Conservation (phyloP, 53 echinoderm and acorn worm species). For the Temnopleurus reevesii region DNA sequence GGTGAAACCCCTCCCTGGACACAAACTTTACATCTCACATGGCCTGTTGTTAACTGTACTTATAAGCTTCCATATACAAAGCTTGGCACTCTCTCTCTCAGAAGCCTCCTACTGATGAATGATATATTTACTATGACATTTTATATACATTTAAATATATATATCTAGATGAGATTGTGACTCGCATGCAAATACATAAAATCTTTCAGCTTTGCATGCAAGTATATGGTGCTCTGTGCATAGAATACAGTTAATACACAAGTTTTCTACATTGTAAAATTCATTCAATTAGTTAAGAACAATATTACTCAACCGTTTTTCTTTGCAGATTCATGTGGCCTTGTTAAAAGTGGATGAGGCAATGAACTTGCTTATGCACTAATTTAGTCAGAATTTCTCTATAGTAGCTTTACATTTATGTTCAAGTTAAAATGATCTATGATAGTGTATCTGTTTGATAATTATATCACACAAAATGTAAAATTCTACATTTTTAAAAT, state of each 20-base stretch:
- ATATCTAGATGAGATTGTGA: neutral
- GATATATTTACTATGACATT: neutral
- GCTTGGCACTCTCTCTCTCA: too few relatives aligned
- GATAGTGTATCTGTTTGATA: neutral
- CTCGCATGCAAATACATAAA: neutral
- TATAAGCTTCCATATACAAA: too few relatives aligned
- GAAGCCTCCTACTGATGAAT: too few relatives aligned
- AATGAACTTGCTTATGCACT: neutral
- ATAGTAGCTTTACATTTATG: neutral
- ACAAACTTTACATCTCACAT: too few relatives aligned
- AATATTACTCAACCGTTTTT: too few relatives aligned
- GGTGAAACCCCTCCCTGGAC: too few relatives aligned
- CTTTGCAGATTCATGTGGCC: too few relatives aligned
- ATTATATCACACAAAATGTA: neutral
- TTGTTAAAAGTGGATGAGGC: neutral
- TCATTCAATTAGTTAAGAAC: too few relatives aligned
- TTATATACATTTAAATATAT: neutral
- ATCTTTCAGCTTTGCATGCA: neutral
- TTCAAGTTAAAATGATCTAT: neutral
- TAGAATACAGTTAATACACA: constrained; percentile 1
- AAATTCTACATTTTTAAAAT: neutral
- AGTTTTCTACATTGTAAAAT: too few relatives aligned
- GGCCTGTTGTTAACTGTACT: too few relatives aligned
- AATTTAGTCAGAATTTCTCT: neutral
- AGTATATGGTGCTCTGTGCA: constrained; percentile 1